Conservation (phyloP, 2,113 vertebrate genomes). For the Varanus komodoensis region DNA sequence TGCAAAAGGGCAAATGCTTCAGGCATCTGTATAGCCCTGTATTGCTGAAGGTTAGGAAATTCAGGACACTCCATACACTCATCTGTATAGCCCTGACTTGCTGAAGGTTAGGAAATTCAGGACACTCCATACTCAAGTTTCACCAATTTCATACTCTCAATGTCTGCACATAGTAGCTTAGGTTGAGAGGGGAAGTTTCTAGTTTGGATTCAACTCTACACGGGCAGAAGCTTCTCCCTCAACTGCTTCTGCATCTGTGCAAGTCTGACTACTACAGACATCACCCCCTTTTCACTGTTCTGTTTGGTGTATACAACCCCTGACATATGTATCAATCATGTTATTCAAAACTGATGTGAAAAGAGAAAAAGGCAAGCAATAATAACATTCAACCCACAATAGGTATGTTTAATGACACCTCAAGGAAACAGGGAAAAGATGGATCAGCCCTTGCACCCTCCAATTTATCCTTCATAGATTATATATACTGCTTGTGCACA, state of each 20-base stretch:
- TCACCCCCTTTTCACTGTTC: neutral
- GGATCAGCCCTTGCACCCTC: neutral
- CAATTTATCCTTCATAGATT: constrained; percentile 37
- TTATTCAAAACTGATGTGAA: neutral
- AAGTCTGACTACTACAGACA: neutral
- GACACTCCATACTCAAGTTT: too few relatives aligned
- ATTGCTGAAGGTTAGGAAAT: neutral
- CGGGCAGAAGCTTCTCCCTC: too few relatives aligned
- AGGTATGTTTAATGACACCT: neutral
- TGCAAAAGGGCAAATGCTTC: neutral
- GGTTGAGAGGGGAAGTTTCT: too few relatives aligned
- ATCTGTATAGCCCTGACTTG: neutral
- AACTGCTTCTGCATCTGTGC: too few relatives aligned
- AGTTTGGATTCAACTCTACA: too few relatives aligned
- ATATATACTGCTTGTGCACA: constrained; percentile 5
- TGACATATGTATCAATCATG: neutral
- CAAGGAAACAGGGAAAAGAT: constrained; percentile 24
- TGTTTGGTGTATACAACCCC: neutral
- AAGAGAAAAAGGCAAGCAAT: neutral
- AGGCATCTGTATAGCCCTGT: neutral
- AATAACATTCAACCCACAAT: neutral
- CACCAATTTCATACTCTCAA: neutral
- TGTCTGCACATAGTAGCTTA: neutral
- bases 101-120: neutral
- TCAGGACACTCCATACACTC: too few relatives aligned